Percentiles rank a stretch among this genome's conserved stretches.
These are phyloP conservation scores for Ditula angustiorana DNA, from an alignment of 2,888 invertebrate species.

Conservation along the genomic window DNA sequence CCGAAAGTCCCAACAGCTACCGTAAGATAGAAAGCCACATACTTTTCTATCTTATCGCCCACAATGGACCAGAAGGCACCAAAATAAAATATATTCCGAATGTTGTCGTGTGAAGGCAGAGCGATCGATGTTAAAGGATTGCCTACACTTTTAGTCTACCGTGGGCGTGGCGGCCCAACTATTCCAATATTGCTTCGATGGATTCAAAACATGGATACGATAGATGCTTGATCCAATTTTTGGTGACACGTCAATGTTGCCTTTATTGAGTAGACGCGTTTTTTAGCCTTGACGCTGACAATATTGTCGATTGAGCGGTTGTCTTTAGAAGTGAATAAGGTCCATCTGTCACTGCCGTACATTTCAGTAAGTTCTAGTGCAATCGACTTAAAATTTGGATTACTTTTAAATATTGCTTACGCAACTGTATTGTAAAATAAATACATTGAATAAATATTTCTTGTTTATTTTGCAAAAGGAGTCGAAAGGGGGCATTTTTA, in stretches of 20 bases:
- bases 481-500: too few relatives aligned
- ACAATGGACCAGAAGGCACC: conserved; percentile 37
- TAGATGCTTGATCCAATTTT: conserved; percentile 7
- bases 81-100: conserved; percentile 75
- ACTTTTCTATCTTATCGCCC: conserved; percentile 29
- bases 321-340: too few relatives aligned
- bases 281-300: neutral
- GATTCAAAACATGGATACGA: conserved; percentile 24
- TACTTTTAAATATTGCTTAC: too few relatives aligned
- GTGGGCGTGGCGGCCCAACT: conserved; percentile 53
- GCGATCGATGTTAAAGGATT: conserved; percentile 71
- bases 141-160: conserved; percentile 60
- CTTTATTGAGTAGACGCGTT: neutral
- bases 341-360: too few relatives aligned
- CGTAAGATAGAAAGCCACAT: conserved; percentile 10
- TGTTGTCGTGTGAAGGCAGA: conserved; percentile 63
- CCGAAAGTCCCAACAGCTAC: conserved; percentile 2
- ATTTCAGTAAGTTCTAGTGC: too few relatives aligned
- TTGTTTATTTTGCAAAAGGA: too few relatives aligned
- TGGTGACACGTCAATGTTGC: conserved; percentile 3
- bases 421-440: too few relatives aligned
- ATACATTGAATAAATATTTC: too few relatives aligned
- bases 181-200: conserved; percentile 37
- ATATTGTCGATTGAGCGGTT: too few relatives aligned
- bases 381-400: too few relatives aligned